Percentiles rank a stretch among this genome's conserved stretches.
phyloP scores from a whole-genome alignment of 1,140 invertebrate genomes.

The Harlomillsia oculata region DNA sequence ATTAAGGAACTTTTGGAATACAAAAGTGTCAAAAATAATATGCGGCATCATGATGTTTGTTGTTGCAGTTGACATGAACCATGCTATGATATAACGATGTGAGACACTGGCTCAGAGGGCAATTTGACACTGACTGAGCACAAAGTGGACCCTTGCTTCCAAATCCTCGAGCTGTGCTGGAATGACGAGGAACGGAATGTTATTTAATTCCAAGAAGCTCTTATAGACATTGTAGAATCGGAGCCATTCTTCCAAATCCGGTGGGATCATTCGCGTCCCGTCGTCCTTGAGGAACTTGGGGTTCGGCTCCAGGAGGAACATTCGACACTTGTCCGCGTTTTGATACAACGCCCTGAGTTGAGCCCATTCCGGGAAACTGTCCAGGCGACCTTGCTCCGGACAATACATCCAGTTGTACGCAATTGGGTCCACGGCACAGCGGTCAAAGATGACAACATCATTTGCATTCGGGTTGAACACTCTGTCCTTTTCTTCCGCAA shows the following conservation, averaged over 20 bases:
- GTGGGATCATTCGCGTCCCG: conserved; percentile 3
- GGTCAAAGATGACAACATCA: background rate
- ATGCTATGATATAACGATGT: no score
- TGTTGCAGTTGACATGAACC: no score
- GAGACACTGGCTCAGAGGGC: no score
- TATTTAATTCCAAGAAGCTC: background rate
- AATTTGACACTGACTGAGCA: no score
- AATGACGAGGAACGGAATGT: background rate
- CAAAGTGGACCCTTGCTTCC: background rate
- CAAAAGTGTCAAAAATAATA: no score
- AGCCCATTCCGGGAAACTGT: background rate
- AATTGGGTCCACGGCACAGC: background rate
- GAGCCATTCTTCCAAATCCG: background rate
- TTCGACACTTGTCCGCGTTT: background rate
- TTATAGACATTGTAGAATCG: background rate
- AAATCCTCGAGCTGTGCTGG: background rate
- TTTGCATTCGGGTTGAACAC: background rate
- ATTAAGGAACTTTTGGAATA: no score
- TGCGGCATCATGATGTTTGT: no score
- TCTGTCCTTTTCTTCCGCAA: background rate
- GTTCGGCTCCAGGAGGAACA: background rate
- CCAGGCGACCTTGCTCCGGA: background rate
- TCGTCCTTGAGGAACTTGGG: background rate
- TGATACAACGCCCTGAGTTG: background rate
- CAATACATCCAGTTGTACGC: background rate